These are phyloP conservation scores for Rhombomys opimus DNA, from an alignment of 2,113 vertebrate species.

Conservation along the genomic window DNA sequence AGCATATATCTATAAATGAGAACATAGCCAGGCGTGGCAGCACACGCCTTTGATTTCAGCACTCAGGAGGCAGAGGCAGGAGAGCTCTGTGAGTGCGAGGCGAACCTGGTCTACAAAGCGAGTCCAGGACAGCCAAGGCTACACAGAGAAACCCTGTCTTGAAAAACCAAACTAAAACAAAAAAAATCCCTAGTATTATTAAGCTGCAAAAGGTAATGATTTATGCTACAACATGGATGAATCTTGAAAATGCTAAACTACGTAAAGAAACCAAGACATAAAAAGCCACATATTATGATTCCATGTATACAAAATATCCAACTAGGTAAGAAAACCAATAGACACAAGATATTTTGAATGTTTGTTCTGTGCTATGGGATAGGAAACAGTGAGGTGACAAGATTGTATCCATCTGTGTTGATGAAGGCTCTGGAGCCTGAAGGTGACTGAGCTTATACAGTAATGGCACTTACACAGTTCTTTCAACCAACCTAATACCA, in stretches of 20 bases:
- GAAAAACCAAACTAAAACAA: too few relatives aligned
- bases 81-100: too few relatives aligned
- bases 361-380: background rate
- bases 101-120: too few relatives aligned
- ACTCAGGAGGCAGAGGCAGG: too few relatives aligned
- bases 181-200: background rate
- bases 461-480: background rate
- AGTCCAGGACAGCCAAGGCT: too few relatives aligned
- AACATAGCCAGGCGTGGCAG: too few relatives aligned
- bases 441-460: background rate
- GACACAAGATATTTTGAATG: background rate
- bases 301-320: background rate
- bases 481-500: background rate
- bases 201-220: background rate
- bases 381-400: background rate
- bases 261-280: background rate
- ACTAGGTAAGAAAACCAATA: background rate
- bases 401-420: background rate
- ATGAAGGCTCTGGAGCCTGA: background rate
- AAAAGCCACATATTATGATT: background rate
- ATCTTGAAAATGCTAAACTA: conserved; percentile 30
- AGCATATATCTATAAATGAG: background rate
- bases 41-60: too few relatives aligned
- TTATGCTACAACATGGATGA: background rate
- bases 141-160: too few relatives aligned